Percentiles rank a stretch among this genome's conserved stretches.
These are phyloP conservation scores for Agriopis leucophaearia DNA, from an alignment of 2,888 invertebrate genomes.

Conservation along the genomic window DNA sequence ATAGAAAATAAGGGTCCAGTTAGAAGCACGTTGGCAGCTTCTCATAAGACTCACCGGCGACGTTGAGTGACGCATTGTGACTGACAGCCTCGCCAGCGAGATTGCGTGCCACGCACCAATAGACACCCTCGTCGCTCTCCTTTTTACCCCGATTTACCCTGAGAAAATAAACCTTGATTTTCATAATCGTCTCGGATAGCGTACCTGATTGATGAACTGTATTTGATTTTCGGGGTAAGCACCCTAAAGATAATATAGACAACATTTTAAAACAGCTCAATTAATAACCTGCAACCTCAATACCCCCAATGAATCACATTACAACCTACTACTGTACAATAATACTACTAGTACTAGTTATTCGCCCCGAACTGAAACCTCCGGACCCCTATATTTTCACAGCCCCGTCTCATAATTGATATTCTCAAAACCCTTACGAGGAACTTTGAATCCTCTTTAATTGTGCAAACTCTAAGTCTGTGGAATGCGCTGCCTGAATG, in stretches of 20 bases:
- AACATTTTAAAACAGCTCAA: neutral
- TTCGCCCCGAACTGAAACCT: no score
- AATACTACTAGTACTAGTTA: no score
- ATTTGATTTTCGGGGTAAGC: constrained; percentile 2
- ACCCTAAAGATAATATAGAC: neutral
- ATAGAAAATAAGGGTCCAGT: no score
- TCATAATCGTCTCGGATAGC: constrained; percentile 19
- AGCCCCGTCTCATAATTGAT: no score
- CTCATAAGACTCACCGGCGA: constrained; percentile 91
- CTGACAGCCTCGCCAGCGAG: constrained; percentile 95
- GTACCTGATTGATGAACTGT: constrained; percentile 7
- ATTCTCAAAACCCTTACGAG: no score
- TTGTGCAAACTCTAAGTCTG: no score
- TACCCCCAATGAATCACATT: no score
- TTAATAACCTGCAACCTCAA: no score
- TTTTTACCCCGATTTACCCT: constrained; percentile 97
- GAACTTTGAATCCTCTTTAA: no score
- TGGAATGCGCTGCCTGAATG: no score
- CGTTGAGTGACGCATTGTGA: constrained; percentile 97
- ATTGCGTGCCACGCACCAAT: constrained; percentile 98
- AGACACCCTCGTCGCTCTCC: constrained; percentile 97
- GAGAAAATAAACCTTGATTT: constrained; percentile 44
- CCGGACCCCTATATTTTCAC: no score
- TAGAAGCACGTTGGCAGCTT: neutral
- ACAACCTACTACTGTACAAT: no score